Evolutionary conservation across 2,797 vertebrate species (phyloP), one percentile per base, ranked within the genome.

Genomic region (Rhinoraja longicauda): DNA sequence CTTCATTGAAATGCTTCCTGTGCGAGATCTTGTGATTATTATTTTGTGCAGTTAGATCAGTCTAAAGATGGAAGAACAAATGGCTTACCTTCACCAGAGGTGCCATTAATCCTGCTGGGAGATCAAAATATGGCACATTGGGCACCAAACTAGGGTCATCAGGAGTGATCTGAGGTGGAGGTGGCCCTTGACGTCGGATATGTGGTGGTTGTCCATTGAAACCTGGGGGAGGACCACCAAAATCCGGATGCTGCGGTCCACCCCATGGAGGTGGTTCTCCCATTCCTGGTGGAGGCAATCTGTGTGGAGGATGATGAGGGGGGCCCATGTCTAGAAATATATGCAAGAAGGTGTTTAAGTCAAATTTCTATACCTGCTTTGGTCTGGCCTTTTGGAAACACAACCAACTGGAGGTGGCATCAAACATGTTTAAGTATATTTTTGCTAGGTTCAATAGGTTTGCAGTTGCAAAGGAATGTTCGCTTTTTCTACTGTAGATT

Each of bases 31-130:
- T 64, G 15, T 1, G 8, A 15, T 7, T 26, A 59, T 24, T n/a
- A 19, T 82, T 84, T 6, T 64, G 36, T 36, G 59, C n/a, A 88
- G n/a, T 59, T 67, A 32, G 62, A 8, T 36, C 5, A 67, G 17
- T 19, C 21, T 13, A 45, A 53, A 73, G 36, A 12, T 45, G 39
- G 93, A 82, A 4, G 70, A 92, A 93, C 64, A 0, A 12, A 26
- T 90, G 9, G 93, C 17, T 94, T 94, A 99, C 99, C 96, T 99
- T 99, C 79, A 99, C 98, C 0, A 99, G 96, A 0, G 99, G 99
- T 24, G 99, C 99, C 98, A 99, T 99, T 88, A 99, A 97, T n/a
- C 99, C 99, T 0, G 99, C 99, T 0, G 99, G 99, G 26, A 99
- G 97, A 93, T 99, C 99, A 0, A 99, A 99, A 95, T 99, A 99